These are phyloP conservation scores for Heliconius hewitsoni DNA, from an alignment of 1,140 invertebrate species.

Conservation along the genomic window DNA sequence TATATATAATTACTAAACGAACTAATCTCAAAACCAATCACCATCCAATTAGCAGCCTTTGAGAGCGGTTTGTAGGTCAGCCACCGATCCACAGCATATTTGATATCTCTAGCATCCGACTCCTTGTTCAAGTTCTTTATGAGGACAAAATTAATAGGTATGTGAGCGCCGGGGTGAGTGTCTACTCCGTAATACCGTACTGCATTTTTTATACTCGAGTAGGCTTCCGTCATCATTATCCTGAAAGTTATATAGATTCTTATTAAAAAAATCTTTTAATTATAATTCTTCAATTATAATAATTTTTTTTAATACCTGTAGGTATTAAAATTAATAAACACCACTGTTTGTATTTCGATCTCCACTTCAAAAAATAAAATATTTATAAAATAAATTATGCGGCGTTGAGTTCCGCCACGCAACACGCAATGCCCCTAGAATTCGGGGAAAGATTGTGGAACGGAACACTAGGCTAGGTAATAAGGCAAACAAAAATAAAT, in stretches of 20 bases:
- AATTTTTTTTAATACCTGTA: too few relatives aligned
- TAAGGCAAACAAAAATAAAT: too few relatives aligned
- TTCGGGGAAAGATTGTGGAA: too few relatives aligned
- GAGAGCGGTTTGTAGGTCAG: conserved; percentile 81
- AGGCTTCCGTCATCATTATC: conserved; percentile 86
- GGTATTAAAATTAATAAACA: too few relatives aligned
- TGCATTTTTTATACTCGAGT: conserved; percentile 79
- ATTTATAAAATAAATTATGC: too few relatives aligned
- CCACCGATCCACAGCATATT: conserved; percentile 81
- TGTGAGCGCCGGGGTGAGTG: conserved; percentile 81
- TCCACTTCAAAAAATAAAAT: too few relatives aligned
- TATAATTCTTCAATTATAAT: too few relatives aligned
- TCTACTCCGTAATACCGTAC: conserved; percentile 85
- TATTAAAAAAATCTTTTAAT: too few relatives aligned
- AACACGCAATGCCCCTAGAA: too few relatives aligned
- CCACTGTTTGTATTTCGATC: too few relatives aligned
- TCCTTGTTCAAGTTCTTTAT: conserved; percentile 76
- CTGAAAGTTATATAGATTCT: conserved; percentile 54
- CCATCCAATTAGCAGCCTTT: conserved; percentile 83
- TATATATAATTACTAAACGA: background rate
- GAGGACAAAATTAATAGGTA: conserved; percentile 86
- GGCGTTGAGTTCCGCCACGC: too few relatives aligned
- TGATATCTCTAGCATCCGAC: conserved; percentile 81
- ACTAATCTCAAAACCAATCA: conserved; percentile 40
- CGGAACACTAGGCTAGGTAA: too few relatives aligned